Evolutionary conservation across 1,140 invertebrate species (phyloP), one percentile per base, ranked within the genome.

Genomic region (Ptiloglossa arizonensis): DNA sequence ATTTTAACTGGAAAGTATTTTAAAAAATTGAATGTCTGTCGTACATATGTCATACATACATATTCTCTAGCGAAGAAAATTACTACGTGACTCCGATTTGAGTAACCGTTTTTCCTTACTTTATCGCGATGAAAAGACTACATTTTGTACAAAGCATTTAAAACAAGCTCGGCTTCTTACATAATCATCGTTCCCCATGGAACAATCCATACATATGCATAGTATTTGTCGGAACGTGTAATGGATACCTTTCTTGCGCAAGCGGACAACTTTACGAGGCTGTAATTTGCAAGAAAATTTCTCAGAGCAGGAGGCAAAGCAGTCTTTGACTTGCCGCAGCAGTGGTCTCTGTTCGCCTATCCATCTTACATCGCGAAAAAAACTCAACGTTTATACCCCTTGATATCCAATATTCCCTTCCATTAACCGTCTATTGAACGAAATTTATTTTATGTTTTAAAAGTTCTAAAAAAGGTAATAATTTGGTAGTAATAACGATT

Each of bases 271-370:
- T 73, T 73, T 73, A 73, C 76, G 76, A 81, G 54, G 66, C 50
- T 81, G 59, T 60, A 79, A 81, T 83, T 81, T 79, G 79, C 74
- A 73, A 78, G 82, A 71, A 81, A 83, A 70, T 83, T 73, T 73
- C 60, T 13, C 6, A 17, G 15, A 0, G 22, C 22, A 29, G 3
- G 22, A 52, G 46, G 38, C 29, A 41, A 41, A 27, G 19, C 24
- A 24, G 29, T 63, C 70, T 72, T 63, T 62, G 59, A 24, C 17
- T 38, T 24, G 44, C n/a, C 29, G 70, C 41, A 73, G 15, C 38
- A 59, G 54, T 19, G 22, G 17, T 27, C 35, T 17, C 38, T 19
- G 11, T 19, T 60, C 41, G 15, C 29, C 41, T 29, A 35, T 52
- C 41, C 41, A 17, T 52, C 41, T 63, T 59, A 24, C n/a, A 46